A percentile compares a stretch with the other conserved stretches of the same genome.
These are phyloP conservation scores for Rhinatrema bivittatum DNA, from an alignment of 2,797 vertebrate genomes.

Conservation along the genomic window DNA sequence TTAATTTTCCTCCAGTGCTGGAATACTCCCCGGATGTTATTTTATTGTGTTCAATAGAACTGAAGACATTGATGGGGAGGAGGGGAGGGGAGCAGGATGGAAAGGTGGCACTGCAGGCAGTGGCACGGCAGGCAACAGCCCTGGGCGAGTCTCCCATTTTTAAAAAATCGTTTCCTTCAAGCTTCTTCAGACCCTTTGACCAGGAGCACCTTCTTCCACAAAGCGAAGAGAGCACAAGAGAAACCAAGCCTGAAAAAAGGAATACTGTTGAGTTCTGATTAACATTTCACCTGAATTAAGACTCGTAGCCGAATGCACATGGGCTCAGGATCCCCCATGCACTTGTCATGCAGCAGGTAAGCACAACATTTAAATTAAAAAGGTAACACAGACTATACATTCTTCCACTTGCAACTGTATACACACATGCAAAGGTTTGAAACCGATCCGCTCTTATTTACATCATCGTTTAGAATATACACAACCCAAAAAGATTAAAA, in stretches of 20 bases:
- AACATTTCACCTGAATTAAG: conserved; percentile 59
- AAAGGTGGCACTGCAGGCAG: too few relatives aligned
- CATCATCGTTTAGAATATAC: conserved; percentile 96
- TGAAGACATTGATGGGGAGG: too few relatives aligned
- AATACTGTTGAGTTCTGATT: conserved; percentile 57
- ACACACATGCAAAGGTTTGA: conserved; percentile 95
- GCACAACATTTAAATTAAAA: conserved; percentile 75
- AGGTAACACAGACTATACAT: conserved; percentile 69
- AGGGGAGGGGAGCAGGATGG: too few relatives aligned
- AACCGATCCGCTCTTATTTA: conserved; percentile 87
- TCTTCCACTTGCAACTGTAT: conserved; percentile 87
- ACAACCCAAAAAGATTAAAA: conserved; percentile 88
- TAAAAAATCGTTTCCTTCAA: too few relatives aligned
- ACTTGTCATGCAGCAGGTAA: conserved; percentile 68
- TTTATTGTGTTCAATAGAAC: too few relatives aligned
- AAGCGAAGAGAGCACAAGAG: conserved; percentile 57
- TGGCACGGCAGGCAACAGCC: too few relatives aligned
- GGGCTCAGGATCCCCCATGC: conserved; percentile 70
- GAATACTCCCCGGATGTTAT: conserved; percentile 38
- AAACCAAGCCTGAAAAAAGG: conserved; percentile 60
- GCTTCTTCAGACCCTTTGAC: background rate
- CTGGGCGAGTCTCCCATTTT: too few relatives aligned
- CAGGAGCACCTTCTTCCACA: conserved; percentile 57
- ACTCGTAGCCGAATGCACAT: conserved; percentile 59
- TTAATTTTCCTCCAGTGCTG: conserved; percentile 31